phyloP scores from a whole-genome alignment of 1,140 invertebrate genomes.

The Daktulosphaira vitifoliae region DNA sequence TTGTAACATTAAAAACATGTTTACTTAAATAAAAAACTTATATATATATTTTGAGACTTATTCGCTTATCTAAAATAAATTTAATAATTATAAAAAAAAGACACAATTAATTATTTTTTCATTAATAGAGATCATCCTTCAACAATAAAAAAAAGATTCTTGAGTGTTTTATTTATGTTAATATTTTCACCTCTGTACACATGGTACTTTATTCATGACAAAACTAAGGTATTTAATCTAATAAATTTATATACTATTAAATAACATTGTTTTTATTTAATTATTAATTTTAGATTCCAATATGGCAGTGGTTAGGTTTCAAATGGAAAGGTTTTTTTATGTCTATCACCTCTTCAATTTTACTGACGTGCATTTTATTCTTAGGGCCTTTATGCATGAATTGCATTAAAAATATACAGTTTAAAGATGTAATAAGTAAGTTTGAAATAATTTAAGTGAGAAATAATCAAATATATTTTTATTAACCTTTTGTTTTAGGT shows the following conservation, averaged over 20 bases:
- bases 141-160: slow-evolving; percentile 79
- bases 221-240: slow-evolving; percentile 46
- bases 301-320: slow-evolving; percentile 68
- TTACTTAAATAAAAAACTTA: too few species aligned
- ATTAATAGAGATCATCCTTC: slow-evolving; percentile 73
- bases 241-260: slow-evolving; percentile 18
- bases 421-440: slow-evolving; percentile 7
- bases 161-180: slow-evolving; percentile 73
- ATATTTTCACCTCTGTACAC: slow-evolving; percentile 67
- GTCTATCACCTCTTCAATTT: slow-evolving; percentile 64
- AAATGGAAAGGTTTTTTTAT: slow-evolving; percentile 60
- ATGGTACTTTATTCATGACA: slow-evolving; percentile 55
- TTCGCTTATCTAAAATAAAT: too few species aligned
- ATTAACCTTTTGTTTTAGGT: slow-evolving; percentile 30
- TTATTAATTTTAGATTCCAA: slow-evolving; percentile 46
- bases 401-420: slow-evolving; percentile 24
- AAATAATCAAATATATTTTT: slow-evolving; percentile 15
- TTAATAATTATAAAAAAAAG: not conserved
- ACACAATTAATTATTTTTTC: slow-evolving; percentile 37
- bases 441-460: not conserved
- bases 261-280: too few species aligned
- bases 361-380: slow-evolving; percentile 76
- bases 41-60: too few species aligned
- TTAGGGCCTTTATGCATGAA: slow-evolving; percentile 65
- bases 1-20: too few species aligned